Base-by-base conservation (phyloP, 2,113 vertebrate species). In the Halcyon malimbica region DNA sequence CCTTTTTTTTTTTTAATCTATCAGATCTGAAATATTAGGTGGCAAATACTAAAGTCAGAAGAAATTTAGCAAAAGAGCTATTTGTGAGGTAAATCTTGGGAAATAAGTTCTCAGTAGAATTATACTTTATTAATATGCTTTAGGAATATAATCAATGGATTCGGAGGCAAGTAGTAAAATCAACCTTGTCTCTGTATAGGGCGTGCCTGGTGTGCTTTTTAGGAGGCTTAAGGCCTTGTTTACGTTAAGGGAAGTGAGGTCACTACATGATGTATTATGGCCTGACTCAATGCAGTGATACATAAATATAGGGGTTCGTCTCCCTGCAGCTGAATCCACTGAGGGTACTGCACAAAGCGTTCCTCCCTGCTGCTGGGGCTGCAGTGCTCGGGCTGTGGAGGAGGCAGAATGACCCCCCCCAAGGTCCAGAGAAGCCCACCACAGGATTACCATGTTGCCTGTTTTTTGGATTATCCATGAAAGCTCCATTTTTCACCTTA, bases 361-460 rank as follows among this genome's bases (percentile, higher is more conserved):
- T n/a, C n/a, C 12, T 37, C 18, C 8, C 41, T 42, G 28, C 20
- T 68, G 13, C 79, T 57, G 54, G 18, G 26, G 21, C 70, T 88
- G 25, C 53, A 65, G 25, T 54, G 50, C 24, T 42, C 17, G 1
- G 7, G 0, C 63, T 86, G 16, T 35, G 24, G 46, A 39, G 42
- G 16, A 17, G 4, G 13, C 6, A n/a, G 14, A 60, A 25, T 5
- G 48, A n/a, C 39, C 13, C 25, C 42, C 16, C 16, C 16, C 2
- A 2, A 70, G 51, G 28, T 37, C 33, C 64, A 51, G 59, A 69
- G 70, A 26, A 78, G 57, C 31, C 57, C 42, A 16, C 5, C 17
- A 16, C 28, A 13, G 9, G 7, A 4, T 69, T 51, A 5, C 5
- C 3, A 3, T 2, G 0, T 64, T 50, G 4, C 12, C 21, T 71